Conservation (phyloP, 2,797 vertebrate species). For the Phylloscopus collybita region DNA sequence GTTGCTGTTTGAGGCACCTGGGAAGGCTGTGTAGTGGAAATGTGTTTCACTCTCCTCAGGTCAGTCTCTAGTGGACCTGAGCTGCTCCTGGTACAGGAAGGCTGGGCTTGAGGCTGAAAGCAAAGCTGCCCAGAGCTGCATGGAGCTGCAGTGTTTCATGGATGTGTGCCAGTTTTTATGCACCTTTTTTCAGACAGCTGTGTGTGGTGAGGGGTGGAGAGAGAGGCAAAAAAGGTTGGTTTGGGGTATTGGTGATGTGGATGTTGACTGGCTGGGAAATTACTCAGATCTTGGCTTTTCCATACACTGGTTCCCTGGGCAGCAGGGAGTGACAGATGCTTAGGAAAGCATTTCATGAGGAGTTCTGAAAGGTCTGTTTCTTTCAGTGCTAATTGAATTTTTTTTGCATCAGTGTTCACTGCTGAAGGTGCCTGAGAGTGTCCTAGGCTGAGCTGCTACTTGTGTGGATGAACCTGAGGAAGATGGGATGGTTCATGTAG, state of each 20-base stretch:
- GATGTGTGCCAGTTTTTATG: background rate
- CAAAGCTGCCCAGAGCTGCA: background rate
- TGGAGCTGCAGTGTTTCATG: background rate
- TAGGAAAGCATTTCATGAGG: background rate
- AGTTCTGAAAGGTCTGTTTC: background rate
- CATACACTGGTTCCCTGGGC: background rate
- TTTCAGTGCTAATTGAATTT: background rate
- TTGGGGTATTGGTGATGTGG: background rate
- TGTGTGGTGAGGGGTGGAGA: background rate
- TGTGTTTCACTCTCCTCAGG: background rate
- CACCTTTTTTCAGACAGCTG: background rate
- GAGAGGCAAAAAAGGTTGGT: background rate
- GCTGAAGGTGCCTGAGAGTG: background rate
- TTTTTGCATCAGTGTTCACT: background rate
- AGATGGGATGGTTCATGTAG: background rate
- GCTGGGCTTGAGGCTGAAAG: background rate
- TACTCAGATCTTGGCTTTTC: background rate
- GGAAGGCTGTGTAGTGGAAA: background rate
- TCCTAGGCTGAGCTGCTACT: background rate
- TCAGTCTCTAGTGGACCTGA: background rate
- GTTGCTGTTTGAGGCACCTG: background rate
- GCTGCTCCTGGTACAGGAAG: background rate
- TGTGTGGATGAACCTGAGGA: background rate
- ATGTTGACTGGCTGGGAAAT: background rate
- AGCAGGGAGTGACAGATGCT: background rate